A percentile compares a stretch with the other conserved stretches of the same genome.
Evolutionary conservation across 2,888 invertebrate species (phyloP).

Genomic region (Mayetiola destructor): DNA sequence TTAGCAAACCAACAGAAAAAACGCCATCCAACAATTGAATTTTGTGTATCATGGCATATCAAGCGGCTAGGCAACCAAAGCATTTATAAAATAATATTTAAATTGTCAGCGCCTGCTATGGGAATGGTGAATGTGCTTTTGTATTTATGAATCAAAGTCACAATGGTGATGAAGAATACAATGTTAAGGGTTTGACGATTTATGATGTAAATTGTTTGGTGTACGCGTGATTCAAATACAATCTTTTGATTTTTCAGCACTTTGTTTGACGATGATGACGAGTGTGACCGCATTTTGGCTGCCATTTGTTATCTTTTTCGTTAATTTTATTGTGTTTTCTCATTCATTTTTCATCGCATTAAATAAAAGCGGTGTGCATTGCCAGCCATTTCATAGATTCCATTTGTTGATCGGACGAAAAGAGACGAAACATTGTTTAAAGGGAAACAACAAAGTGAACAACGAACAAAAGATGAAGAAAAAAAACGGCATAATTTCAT

Average conservation of each 20-base stretch:
- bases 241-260: neutral
- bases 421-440: neutral
- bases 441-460: neutral
- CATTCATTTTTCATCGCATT: neutral
- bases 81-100: too few species aligned
- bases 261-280: too few species aligned
- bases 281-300: constrained; percentile 9
- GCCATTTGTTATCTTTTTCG: constrained; percentile 10
- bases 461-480: neutral
- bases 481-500: neutral
- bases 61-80: too few species aligned
- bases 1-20: too few species aligned
- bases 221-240: neutral
- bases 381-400: neutral
- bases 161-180: too few species aligned
- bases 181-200: constrained; percentile 7
- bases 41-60: too few species aligned
- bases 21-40: too few species aligned
- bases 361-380: neutral
- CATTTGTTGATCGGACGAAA: neutral
- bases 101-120: too few species aligned
- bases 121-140: too few species aligned
- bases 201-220: constrained; percentile 3
- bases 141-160: too few species aligned
- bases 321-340: constrained; percentile 2